Base-by-base conservation (phyloP, 1,140 invertebrate species). In the Lepidurus arcticus region DNA sequence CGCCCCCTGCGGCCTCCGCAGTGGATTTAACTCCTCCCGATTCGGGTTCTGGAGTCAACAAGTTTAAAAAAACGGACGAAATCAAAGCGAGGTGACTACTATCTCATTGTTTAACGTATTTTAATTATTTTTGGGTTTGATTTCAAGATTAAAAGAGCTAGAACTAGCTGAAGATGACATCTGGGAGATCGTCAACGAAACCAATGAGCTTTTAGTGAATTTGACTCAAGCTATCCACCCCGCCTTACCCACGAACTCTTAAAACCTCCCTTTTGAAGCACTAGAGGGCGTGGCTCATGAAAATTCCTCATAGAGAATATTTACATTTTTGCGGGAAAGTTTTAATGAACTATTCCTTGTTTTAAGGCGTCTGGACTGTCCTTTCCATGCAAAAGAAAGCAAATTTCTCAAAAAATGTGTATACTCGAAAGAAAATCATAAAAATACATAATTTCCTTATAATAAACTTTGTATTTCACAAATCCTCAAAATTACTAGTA, bases 151-250 rank as follows among this genome's bases (percentile, higher is more conserved):
- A 65, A 65, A 65, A 21, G 53, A 65, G 21, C 53, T 65, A 7
- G 53, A 65, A 65, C 53, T 65, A 65, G 53, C 53, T 21, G 53
- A 65, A 65, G 53, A 65, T 65, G 53, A 65, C 13, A 65, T 65
- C n/a, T 65, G 53, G 53, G 53, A 65, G 21, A 65, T 65, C 53
- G 53, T 65, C 16, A 65, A 65, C n/a, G 53, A 65, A 65, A 65
- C 53, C 53, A 65, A 65, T 21, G 53, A 65, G 13, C 53, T 65
- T n/a, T 21, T 65, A 13, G 53, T 65, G 53, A 65, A 65, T 65
- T 21, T 65, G 53, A 65, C 53, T 16, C 16, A 65, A 65, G 53
- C 21, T n/a, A 65, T 65, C 13, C 53, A 65, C 13, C 53, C 53
- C 21, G 53, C 53, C 53, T 65, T 65, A 65, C 53, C 53, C 16